A percentile compares a stretch with the other conserved stretches of the same genome.
Evolutionary conservation across 2,888 invertebrate genomes (phyloP).

Genomic region (Agonopterix heracliana): DNA sequence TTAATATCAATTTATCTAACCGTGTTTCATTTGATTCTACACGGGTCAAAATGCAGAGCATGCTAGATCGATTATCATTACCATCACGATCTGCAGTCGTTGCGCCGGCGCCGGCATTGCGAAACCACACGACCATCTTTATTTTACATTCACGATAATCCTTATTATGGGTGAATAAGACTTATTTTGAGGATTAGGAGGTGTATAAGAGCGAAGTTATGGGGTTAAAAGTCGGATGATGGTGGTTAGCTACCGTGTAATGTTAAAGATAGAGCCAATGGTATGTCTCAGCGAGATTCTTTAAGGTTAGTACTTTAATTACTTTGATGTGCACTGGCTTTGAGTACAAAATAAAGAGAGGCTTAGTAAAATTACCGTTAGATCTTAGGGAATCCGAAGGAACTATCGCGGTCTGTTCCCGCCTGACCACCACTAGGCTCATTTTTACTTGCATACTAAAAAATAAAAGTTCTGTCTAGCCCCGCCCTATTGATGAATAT

Average conservation of each 20-base stretch:
- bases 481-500: too few species aligned
- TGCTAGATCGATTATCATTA: conserved; percentile 15
- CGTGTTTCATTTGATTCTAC: background rate
- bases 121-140: conserved; percentile 4
- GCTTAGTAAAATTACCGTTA: too few species aligned
- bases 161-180: background rate
- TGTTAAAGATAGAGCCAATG: conserved; percentile 2
- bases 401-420: too few species aligned
- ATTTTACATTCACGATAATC: background rate
- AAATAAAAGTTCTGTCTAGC: too few species aligned
- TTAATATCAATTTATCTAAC: background rate
- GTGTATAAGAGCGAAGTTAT: conserved; percentile 13
- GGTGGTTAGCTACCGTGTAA: conserved; percentile 19
- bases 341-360: too few species aligned
- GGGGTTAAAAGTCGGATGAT: conserved; percentile 30
- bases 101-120: conserved; percentile 10
- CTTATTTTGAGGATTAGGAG: background rate
- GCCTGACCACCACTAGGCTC: too few species aligned
- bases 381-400: too few species aligned
- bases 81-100: conserved; percentile 5
- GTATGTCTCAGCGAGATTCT: too few species aligned
- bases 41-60: conserved; percentile 6
- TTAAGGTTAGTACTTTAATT: too few species aligned
- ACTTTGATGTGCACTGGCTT: too few species aligned
- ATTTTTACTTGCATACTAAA: too few species aligned